Base-by-base conservation (phyloP, 2,888 invertebrate genomes). In the Mimas tiliae region DNA sequence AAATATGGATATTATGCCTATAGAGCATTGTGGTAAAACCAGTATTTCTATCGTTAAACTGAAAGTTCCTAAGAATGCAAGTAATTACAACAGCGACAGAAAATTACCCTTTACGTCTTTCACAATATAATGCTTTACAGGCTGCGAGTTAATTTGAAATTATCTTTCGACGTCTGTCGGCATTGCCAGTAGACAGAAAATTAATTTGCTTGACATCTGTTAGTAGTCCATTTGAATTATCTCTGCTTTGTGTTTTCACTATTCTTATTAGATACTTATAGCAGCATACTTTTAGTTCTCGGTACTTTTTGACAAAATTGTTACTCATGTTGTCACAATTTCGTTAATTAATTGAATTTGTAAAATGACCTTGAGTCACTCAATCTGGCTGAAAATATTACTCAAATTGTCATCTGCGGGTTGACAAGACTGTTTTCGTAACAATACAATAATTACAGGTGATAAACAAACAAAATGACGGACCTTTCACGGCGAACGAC, bases 391-490 rank as follows among this genome's bases (percentile, higher is more conserved):
- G 1, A 27, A 27, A 27, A 27, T 27, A 4, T 27, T 27, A 27
- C 27, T 27, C 27, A 27, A 27, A 27, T 27, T 27, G 2, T 3
- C 27, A 27, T 27, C 1, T 27, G 27, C 4, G 27, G 4, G 4
- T 27, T 27, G 2, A 27, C 27, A 27, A 27, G 27, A 27, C 27
- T 4, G 27, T 21, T 51, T 38, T 14, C 16, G n/a, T 16, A 63
- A 66, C 1, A 21, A 42, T 14, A 16, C 33, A 3, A 50, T 14
- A 12, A 21, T 45, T 72, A 72, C 86, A 96, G 96, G 98, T 98
- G 80, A 98, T 98, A 90, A 98, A 98, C 94, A 98, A 98, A 94
- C 95, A 97, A 77, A 96, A 96, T 85, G 97, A 97, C 80, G 95
- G 96, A 69, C 96, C 96, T 69, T 98, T 98, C 91, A 97, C 97